Evolutionary conservation across 1,140 invertebrate genomes (phyloP), one percentile per base, ranked within the genome.

Genomic region (Drosophila punjabiensis): DNA sequence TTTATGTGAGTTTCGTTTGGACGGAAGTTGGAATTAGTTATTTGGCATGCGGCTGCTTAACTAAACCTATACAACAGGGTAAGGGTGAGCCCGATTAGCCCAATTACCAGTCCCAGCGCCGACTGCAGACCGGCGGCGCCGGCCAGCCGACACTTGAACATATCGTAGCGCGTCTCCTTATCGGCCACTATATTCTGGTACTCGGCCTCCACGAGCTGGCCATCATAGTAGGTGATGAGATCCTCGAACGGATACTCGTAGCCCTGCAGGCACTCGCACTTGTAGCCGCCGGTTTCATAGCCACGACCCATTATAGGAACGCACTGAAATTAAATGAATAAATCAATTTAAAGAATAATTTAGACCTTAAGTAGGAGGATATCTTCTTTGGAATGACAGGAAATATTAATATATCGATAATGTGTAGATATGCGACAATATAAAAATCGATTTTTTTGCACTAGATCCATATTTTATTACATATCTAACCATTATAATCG

Each of bases 191-290:
- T 95, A 93, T 98, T 98, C 79, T 95, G 95, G 93, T 98, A 99
- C 94, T 99, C 98, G 2, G 98, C 97, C 93, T 99, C 98, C 39
- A 99, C 96, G 20, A 98, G 94, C 94, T 99, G 98, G 0, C 98
- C 98, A 93, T 99, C 98, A 92, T 97, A 99, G 93, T 99, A 99
- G 5, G 97, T 99, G 83, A 97, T 98, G 6, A 95, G 94, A 94
- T 98, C 98, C 94, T 99, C 98, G 93, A 98, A 99, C 1, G 98
- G 98, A 95, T 99, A 99, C 93, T 99, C 99, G 91, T 96, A 99
- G 30, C 98, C 98, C 94, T 99, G 98, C 60, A 97, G 96, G 92
- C 98, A 99, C 93, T 99, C 98, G 93, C 99, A 99, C 94, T 99
- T 99, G 94, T 99, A 99, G n/a, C 98, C 98, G 58, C 98, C 98